phyloP scores from a whole-genome alignment of 37 sponge, comb jelly and placozoan genomes.

The Haliclona indistincta region DNA sequence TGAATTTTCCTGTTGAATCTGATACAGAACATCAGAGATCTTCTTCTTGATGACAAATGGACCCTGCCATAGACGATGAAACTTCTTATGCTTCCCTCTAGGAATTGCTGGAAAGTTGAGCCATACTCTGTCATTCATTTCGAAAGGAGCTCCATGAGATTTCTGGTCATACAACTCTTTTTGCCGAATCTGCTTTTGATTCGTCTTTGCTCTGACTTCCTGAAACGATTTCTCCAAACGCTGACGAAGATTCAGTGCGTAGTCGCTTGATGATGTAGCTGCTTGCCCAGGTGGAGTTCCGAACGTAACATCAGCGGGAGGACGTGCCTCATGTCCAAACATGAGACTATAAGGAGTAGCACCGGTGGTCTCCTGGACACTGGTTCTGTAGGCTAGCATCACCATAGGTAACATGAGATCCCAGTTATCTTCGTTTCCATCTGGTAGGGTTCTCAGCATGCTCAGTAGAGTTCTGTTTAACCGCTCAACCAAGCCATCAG shows the following conservation, averaged over 20 bases:
- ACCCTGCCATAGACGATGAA: slow-evolving; percentile 50
- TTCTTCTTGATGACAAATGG: slow-evolving; percentile 32
- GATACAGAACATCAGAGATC: slow-evolving; percentile 22
- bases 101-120: slow-evolving; percentile 39
- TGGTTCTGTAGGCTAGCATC: slow-evolving; percentile 50
- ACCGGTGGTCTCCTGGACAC: slow-evolving; percentile 27
- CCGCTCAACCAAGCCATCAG: slow-evolving; percentile 62
- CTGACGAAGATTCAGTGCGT: slow-evolving; percentile 3
- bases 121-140: slow-evolving; percentile 53
- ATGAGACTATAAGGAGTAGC: slow-evolving; percentile 41
- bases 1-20: no score
- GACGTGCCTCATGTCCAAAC: slow-evolving; percentile 48
- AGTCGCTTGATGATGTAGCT: slow-evolving; percentile 1
- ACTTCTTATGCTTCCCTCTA: slow-evolving; percentile 28
- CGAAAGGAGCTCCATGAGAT: slow-evolving; percentile 40
- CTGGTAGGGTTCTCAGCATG: background rate
- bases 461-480: slow-evolving; percentile 38
- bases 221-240: slow-evolving; percentile 17
- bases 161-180: slow-evolving; percentile 32
- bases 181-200: background rate
- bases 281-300: background rate
- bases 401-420: slow-evolving; percentile 14
- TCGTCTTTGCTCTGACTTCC: background rate
- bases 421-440: slow-evolving; percentile 32
- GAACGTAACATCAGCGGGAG: slow-evolving; percentile 27